Conservation (phyloP, 2,888 invertebrate genomes). For the Acanthoscelides obtectus region DNA sequence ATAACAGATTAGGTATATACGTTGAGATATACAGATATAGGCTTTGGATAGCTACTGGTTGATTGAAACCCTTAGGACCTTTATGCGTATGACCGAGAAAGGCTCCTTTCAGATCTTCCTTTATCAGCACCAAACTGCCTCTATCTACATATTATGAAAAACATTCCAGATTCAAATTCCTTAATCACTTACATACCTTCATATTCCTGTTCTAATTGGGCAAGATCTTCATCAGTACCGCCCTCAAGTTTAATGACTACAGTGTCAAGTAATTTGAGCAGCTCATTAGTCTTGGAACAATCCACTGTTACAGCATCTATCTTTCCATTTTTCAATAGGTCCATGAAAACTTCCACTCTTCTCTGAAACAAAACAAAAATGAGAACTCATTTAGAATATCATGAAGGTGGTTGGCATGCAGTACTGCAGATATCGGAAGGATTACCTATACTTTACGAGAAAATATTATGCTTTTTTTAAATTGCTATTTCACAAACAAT, state of each 20-base stretch:
- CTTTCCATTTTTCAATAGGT: conserved; percentile 69
- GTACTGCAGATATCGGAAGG: too few relatives aligned
- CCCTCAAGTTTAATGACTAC: conserved; percentile 97
- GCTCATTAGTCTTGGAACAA: conserved; percentile 73
- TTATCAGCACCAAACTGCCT: too few relatives aligned
- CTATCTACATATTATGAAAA: too few relatives aligned
- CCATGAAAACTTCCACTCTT: conserved; percentile 84
- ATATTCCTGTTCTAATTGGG: conserved; percentile 70
- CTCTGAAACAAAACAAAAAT: conserved; percentile 53
- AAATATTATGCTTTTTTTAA: too few relatives aligned
- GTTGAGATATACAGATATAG: neutral
- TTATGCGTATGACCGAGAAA: too few relatives aligned
- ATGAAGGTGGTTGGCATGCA: neutral
- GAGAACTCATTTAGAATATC: neutral
- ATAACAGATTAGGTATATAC: neutral
- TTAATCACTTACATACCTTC: conserved; percentile 35
- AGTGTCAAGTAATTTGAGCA: conserved; percentile 87
- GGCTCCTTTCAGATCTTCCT: too few relatives aligned
- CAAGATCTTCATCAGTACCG: conserved; percentile 82
- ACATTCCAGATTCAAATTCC: too few relatives aligned
- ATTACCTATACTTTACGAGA: too few relatives aligned
- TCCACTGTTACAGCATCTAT: conserved; percentile 80
- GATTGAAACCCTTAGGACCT: too few relatives aligned
- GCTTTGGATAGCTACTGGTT: too few relatives aligned
- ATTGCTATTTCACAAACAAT: neutral